phyloP scores from a whole-genome alignment of 2,888 invertebrate species.

The Loripinus fragilis region DNA sequence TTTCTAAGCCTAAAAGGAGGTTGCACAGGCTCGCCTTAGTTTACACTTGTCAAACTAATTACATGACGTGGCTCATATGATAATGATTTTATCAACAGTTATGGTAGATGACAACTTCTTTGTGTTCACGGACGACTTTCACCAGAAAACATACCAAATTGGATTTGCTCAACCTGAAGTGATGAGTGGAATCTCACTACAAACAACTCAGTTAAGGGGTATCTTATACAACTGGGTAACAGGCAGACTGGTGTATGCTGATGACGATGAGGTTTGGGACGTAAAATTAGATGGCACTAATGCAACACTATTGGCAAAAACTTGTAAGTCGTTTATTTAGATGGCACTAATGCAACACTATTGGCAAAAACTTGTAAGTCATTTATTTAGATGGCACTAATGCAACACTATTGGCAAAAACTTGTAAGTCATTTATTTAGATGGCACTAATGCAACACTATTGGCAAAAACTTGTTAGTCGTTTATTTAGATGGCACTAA shows the following conservation, averaged over 20 bases:
- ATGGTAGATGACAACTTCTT: conserved; percentile 42
- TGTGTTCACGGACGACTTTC: conserved; percentile 41
- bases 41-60: too few relatives aligned
- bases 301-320: conserved; percentile 24
- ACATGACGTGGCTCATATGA: too few relatives aligned
- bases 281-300: conserved; percentile 40
- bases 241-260: conserved; percentile 34
- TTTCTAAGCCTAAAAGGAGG: too few relatives aligned
- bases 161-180: conserved; percentile 27
- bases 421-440: conserved; percentile 37
- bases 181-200: conserved; percentile 18
- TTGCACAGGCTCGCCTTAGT: too few relatives aligned
- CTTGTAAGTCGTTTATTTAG: conserved; percentile 38
- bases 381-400: conserved; percentile 39
- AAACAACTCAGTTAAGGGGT: conserved; percentile 25
- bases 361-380: conserved; percentile 34
- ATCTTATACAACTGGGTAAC: conserved; percentile 44
- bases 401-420: conserved; percentile 24
- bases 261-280: conserved; percentile 36
- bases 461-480: too few relatives aligned
- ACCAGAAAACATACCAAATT: conserved; percentile 39
- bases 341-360: conserved; percentile 36
- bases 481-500: too few relatives aligned
- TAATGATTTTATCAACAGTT: background rate
- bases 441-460: conserved; percentile 36